phyloP scores from a whole-genome alignment of 2,888 invertebrate species.

The Aphrophora alni region DNA sequence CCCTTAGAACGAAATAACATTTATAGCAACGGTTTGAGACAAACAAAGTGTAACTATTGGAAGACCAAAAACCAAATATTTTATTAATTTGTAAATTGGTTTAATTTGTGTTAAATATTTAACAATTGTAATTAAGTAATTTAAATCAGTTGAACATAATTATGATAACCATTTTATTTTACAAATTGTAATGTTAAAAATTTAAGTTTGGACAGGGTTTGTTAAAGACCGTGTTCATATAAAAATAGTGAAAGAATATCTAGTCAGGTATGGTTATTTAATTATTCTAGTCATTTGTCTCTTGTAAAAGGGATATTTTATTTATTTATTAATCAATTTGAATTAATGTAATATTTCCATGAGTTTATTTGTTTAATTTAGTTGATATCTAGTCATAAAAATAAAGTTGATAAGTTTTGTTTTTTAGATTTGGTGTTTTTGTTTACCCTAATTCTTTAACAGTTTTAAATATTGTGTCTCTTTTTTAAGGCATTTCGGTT shows the following conservation, averaged over 20 bases:
- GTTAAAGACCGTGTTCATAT: neutral
- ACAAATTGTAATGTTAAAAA: neutral
- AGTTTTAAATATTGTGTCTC: too few relatives aligned
- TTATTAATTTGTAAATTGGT: neutral
- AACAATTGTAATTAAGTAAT: neutral
- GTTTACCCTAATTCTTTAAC: too few relatives aligned
- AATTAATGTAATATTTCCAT: neutral
- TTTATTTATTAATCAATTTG: neutral
- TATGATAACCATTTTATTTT: neutral
- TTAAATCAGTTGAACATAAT: neutral
- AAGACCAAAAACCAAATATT: too few relatives aligned
- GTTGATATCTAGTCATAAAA: slow-evolving; percentile 3
- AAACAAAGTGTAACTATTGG: neutral
- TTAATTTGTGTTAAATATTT: neutral
- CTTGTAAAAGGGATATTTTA: neutral
- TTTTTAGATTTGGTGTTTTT: too few relatives aligned
- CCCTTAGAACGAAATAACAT: too few relatives aligned
- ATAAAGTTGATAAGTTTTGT: slow-evolving; percentile 4
- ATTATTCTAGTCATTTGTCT: neutral
- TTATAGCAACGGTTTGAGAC: neutral
- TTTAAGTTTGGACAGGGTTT: neutral
- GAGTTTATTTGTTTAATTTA: neutral
- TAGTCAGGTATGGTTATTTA: neutral
- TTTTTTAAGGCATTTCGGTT: too few relatives aligned
- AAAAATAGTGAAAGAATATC: neutral